Base-by-base conservation (phyloP, 1,140 invertebrate species). In the Hypothenemus hampei region DNA sequence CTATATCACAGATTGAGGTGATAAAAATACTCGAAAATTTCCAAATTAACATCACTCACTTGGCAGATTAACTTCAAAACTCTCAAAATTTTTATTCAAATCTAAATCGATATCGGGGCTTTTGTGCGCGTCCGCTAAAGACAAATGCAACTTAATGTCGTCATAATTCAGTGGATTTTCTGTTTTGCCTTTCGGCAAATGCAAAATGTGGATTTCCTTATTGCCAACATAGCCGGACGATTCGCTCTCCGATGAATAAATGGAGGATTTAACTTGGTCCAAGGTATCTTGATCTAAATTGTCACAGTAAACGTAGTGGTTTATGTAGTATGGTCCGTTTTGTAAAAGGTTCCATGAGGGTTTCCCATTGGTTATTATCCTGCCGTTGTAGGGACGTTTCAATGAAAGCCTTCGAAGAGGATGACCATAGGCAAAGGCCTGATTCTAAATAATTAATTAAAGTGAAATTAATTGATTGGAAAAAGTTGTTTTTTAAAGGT, bases 251-350 rank as follows among this genome's bases (percentile, higher is more conserved):
- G 2, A 20, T 1, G 44, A 19, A 13, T 41, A 40, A 13, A 39
- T 19, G 31, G 44, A 35, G 10, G 23, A 22, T 41, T 56, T 56
- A 4, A 48, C 41, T 15, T 56, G 35, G 0, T 41, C 45, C 11
- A 48, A 21, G n/a, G 22, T 39, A 1, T 31, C 13, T 21, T 26
- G 35, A 23, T 56, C 29, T 11, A 56, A 33, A 15, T 56, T 48
- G 24, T 56, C 53, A 23, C 53, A 48, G 23, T 56, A 41, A 18
- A 56, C 33, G 22, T 56, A 56, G 21, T 47, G 53, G 21, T 56
- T 48, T 4, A 56, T 41, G 19, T 33, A 48, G 31, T 56, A 56
- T 15, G 44, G 53, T 18, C 37, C 37, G 20, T 48, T 56, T 31
- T 48, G 44, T 2, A 48, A 18, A 10, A 41, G 3, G 33, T 48